Evolutionary conservation across 2,888 invertebrate genomes (phyloP), one percentile per base, ranked within the genome.

Genomic region (Caenorhabditis sulstoni): DNA sequence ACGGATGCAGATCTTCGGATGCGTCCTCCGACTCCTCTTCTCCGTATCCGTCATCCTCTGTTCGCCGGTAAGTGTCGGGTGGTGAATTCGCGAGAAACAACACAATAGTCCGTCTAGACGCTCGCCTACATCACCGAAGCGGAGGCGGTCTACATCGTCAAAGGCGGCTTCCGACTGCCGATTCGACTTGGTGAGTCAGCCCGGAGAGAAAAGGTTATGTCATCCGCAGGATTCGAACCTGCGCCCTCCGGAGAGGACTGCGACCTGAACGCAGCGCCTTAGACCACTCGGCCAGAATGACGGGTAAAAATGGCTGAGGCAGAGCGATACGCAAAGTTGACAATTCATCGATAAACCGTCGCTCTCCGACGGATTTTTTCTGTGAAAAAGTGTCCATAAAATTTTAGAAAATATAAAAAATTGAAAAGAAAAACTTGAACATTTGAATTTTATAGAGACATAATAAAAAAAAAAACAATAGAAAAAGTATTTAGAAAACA

Each of bases 201-300:
- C n/a, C n/a, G 2, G 3, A 4, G 9, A 3, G 39, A 55, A 66
- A 55, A 55, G 20, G 29, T 2, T 45, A 39, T 65, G 47, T 65
- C 53, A 65, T 64, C 44, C 55, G 66, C 22, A 41, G 64, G 52
- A 41, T 52, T 64, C 37, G 47, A 49, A 85, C 85, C 85, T 85
- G 84, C 84, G 84, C 85, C 85, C 84, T 82, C 85, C 83, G 83
- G 83, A 85, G 85, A 83, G 84, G 94, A 94, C 94, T 94, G 93
- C 93, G 93, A 94, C 93, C 93, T 93, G 93, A 93, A 93, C 92
- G 93, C 93, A 91, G 93, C 94, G 94, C 94, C 94, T 94, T 94
- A 94, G 94, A 94, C 94, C 94, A 94, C 94, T 94, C 87, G 87
- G 87, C 87, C 87, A 87, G 85, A 85, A 82, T 81, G 79, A 79